Evolutionary conservation across 2,888 invertebrate species (phyloP).

Genomic region (Phlogophora meticulosa): DNA sequence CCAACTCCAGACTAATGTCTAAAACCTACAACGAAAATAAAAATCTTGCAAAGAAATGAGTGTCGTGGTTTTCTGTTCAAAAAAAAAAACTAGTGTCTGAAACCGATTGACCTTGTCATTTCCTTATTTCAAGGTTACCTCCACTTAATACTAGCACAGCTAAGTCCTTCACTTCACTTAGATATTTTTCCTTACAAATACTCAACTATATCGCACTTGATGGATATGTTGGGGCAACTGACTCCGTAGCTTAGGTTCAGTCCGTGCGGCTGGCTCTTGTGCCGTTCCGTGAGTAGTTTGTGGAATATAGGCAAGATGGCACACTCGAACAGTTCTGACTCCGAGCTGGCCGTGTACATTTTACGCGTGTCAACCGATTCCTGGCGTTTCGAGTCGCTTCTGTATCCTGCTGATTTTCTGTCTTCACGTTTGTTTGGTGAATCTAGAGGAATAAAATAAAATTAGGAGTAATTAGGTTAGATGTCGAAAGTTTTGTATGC

Average conservation of each 20-base stretch:
- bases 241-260: slow-evolving; percentile 94
- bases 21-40: background rate
- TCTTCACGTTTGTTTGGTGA: slow-evolving; percentile 85
- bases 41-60: background rate
- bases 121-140: background rate
- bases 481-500: too few relatives aligned
- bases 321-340: slow-evolving; percentile 95
- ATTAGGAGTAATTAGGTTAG: too few relatives aligned
- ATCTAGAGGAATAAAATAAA: slow-evolving; percentile 68
- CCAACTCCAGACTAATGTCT: slow-evolving; percentile 14
- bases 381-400: slow-evolving; percentile 86
- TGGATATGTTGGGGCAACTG: slow-evolving; percentile 98
- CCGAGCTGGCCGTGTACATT: slow-evolving; percentile 95
- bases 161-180: slow-evolving; percentile 9
- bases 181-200: slow-evolving; percentile 92
- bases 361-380: slow-evolving; percentile 85
- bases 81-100: background rate
- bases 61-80: background rate
- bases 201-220: slow-evolving; percentile 98
- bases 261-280: slow-evolving; percentile 93
- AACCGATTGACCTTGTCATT: slow-evolving; percentile 1
- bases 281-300: slow-evolving; percentile 96
- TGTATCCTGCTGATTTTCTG: slow-evolving; percentile 89
- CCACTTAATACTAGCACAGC: slow-evolving; percentile 1
- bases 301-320: slow-evolving; percentile 98